phyloP scores from a whole-genome alignment of 2,888 invertebrate species.

The Panzeria rudis region DNA sequence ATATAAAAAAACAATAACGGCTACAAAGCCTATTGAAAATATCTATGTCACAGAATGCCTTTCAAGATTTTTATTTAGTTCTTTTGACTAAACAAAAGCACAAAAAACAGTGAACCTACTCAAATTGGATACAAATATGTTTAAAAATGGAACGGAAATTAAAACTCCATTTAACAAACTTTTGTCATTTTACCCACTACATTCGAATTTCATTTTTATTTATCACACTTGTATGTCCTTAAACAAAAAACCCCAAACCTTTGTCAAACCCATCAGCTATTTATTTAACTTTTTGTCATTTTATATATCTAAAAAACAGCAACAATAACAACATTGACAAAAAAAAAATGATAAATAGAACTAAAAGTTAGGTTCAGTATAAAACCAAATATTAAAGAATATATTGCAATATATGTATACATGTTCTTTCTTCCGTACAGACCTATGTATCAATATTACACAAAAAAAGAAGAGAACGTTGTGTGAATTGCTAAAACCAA shows the following conservation, averaged over 20 bases:
- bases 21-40: neutral
- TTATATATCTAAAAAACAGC: neutral
- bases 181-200: neutral
- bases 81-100: neutral
- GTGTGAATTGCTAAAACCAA: conserved; percentile 41
- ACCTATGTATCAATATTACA: neutral
- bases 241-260: conserved; percentile 1
- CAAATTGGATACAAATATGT: neutral
- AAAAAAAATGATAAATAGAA: conserved; percentile 24
- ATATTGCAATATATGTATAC: neutral
- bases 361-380: conserved; percentile 38
- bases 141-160: conserved; percentile 57
- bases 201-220: neutral
- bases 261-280: conserved; percentile 29
- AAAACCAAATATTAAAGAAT: conserved; percentile 24
- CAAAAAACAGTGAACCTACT: neutral
- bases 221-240: neutral
- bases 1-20: neutral
- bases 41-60: neutral
- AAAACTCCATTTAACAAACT: conserved; percentile 45
- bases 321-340: conserved; percentile 7
- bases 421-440: neutral
- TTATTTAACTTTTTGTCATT: conserved; percentile 17
- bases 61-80: neutral
- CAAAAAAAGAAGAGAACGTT: conserved; percentile 7